Evolutionary conservation across 2,888 invertebrate genomes (phyloP).

Genomic region (Zonitis immaculata): DNA sequence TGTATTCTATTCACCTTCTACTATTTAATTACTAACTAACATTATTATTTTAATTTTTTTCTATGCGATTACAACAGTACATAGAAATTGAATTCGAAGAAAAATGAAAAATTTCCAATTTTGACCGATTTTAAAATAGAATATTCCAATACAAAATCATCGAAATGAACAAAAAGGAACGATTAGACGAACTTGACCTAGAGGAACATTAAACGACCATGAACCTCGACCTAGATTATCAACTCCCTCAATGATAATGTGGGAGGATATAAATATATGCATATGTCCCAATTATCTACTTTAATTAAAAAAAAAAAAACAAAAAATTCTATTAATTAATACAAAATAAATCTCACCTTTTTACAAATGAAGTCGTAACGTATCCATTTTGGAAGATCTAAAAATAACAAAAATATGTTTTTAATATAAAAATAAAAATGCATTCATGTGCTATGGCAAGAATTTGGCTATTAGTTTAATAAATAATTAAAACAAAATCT

Average conservation of each 20-base stretch:
- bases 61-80: too few species aligned
- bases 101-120: too few species aligned
- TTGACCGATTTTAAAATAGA: too few species aligned
- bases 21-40: neutral
- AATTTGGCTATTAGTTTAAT: too few species aligned
- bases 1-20: neutral
- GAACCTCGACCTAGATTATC: conserved; percentile 35
- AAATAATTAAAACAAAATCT: too few species aligned
- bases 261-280: conserved; percentile 15
- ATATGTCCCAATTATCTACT: neutral
- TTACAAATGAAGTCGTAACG: neutral
- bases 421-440: too few species aligned
- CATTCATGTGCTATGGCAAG: too few species aligned
- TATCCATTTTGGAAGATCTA: neutral
- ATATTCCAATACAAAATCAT: too few species aligned
- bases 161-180: conserved; percentile 17
- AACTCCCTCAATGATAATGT: conserved; percentile 23
- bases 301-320: neutral
- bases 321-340: neutral
- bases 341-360: neutral
- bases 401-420: neutral
- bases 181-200: conserved; percentile 38
- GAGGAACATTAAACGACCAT: conserved; percentile 30
- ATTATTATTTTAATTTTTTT: too few species aligned
- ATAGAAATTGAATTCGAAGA: too few species aligned